A percentile compares a stretch with the other conserved stretches of the same genome.
These are phyloP conservation scores for Egretta garzetta DNA, from an alignment of 2,113 vertebrate genomes.

Conservation along the genomic window DNA sequence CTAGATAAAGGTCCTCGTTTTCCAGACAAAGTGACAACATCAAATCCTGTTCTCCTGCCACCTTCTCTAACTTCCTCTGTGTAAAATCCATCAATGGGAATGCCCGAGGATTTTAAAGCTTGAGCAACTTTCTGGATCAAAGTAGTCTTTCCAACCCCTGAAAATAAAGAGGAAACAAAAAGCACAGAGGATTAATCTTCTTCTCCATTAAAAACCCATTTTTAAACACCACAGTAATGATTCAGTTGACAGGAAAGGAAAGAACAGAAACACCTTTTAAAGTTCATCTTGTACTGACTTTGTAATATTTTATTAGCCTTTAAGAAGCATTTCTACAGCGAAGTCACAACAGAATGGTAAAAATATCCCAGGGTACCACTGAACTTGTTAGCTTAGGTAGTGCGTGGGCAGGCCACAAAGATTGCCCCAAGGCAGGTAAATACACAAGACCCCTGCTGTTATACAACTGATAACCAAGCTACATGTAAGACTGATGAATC, in stretches of 20 bases:
- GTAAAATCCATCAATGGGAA: constrained; percentile 89
- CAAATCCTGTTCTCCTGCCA: constrained; percentile 91
- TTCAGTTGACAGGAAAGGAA: not conserved
- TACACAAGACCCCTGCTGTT: fast-evolving
- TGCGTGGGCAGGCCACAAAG: not conserved
- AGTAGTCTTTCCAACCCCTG: constrained; percentile 96
- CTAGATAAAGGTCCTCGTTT: constrained; percentile 86
- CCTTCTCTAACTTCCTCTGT: constrained; percentile 92
- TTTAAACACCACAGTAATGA: not conserved
- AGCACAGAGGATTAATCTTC: not conserved
- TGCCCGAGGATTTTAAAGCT: constrained; percentile 76
- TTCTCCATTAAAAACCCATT: not conserved
- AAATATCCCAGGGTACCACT: not conserved
- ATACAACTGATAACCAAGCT: not conserved
- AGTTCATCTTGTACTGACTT: not conserved
- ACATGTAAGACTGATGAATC: not conserved
- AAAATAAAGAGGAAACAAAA: not conserved
- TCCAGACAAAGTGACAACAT: constrained; percentile 91
- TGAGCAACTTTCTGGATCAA: constrained; percentile 89
- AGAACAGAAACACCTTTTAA: not conserved
- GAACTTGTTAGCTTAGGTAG: not conserved
- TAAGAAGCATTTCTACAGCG: not conserved
- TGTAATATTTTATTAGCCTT: not conserved
- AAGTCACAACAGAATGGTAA: not conserved
- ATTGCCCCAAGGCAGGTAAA: not conserved